phyloP scores from a whole-genome alignment of 2,888 invertebrate species.

The Leptopilina myrica region DNA sequence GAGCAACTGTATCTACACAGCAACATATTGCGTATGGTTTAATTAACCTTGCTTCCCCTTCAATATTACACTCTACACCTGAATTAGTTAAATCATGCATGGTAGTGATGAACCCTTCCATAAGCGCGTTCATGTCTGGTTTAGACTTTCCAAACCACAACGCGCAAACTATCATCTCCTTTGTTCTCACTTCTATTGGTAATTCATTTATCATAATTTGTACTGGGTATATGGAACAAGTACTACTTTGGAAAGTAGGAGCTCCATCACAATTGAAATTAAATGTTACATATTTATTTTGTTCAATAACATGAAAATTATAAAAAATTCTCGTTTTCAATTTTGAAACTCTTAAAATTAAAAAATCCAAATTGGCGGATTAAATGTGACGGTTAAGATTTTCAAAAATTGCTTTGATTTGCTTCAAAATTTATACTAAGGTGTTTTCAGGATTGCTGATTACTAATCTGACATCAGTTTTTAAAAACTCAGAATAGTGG shows the following conservation, averaged over 20 bases:
- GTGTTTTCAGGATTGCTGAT: too few relatives aligned
- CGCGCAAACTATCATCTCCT: constrained; percentile 45
- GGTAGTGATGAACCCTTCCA: not conserved
- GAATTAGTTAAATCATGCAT: not conserved
- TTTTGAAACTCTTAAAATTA: too few relatives aligned
- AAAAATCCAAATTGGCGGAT: too few relatives aligned
- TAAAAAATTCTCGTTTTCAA: too few relatives aligned
- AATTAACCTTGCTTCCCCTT: too few relatives aligned
- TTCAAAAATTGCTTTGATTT: too few relatives aligned
- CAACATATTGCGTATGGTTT: not conserved
- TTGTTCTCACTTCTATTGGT: constrained; percentile 43
- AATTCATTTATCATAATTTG: constrained; percentile 54
- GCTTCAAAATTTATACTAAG: too few relatives aligned
- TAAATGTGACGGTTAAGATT: too few relatives aligned
- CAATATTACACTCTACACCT: not conserved
- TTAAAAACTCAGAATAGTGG: too few relatives aligned
- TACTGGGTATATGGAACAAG: constrained; percentile 48
- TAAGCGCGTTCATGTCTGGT: not conserved
- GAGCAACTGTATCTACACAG: not conserved
- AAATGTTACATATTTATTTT: constrained; percentile 42
- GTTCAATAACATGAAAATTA: not conserved
- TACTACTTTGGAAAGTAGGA: constrained; percentile 47
- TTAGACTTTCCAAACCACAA: constrained; percentile 51
- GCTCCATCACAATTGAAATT: constrained; percentile 50
- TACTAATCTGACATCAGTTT: too few relatives aligned